Percentiles rank a stretch among this genome's conserved stretches.
Evolutionary conservation across 2,797 vertebrate species (phyloP).

Genomic region (Chelon auratus): DNA sequence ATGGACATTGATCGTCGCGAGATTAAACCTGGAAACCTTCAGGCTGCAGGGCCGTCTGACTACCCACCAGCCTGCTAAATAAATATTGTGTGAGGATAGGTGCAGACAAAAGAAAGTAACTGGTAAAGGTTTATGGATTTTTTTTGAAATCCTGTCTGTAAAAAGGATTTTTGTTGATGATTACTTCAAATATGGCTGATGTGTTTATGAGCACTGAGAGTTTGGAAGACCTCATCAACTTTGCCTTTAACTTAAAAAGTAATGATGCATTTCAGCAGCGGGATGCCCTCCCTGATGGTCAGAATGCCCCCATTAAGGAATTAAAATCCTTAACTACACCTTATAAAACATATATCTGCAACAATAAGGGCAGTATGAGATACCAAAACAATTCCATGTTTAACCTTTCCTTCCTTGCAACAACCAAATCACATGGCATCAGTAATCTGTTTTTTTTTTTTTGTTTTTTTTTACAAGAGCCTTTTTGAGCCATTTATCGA

Average conservation of each 20-base stretch:
- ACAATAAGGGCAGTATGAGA: neutral
- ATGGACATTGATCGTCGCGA: conserved; percentile 36
- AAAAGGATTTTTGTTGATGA: conserved; percentile 6
- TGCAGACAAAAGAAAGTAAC: neutral
- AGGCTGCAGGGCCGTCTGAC: neutral
- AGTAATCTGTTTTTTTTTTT: neutral
- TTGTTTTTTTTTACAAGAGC: neutral
- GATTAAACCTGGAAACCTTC: conserved; percentile 30
- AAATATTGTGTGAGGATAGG: neutral
- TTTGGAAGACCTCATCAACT: conserved; percentile 29
- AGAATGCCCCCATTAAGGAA: conserved; percentile 1
- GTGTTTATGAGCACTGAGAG: neutral
- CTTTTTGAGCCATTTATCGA: conserved; percentile 3
- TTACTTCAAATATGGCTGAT: conserved; percentile 3
- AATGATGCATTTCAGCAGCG: conserved; percentile 19
- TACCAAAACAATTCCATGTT: rapidly evolving
- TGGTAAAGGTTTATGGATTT: neutral
- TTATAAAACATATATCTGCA: neutral
- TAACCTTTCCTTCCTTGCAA: neutral
- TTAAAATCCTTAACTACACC: neutral
- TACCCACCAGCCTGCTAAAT: conserved; percentile 7
- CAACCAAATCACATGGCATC: neutral
- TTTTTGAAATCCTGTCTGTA: neutral
- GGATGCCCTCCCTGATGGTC: conserved; percentile 5
- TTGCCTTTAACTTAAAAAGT: conserved; percentile 27